Evolutionary conservation across 2,113 vertebrate species (phyloP).

Genomic region (Trichechus manatus): DNA sequence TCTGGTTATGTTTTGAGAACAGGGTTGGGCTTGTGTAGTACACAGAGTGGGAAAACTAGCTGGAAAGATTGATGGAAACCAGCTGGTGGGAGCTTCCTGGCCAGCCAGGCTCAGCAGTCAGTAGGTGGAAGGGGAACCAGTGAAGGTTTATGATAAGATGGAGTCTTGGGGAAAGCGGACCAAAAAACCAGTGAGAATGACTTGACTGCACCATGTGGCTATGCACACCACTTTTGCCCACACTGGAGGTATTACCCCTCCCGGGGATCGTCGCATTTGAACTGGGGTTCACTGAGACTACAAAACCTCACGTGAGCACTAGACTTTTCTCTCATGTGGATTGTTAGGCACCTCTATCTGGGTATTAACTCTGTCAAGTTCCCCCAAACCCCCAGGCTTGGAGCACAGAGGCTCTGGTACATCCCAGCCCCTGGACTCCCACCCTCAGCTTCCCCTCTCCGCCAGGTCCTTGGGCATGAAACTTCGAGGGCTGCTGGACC

Average conservation of each 20-base stretch:
- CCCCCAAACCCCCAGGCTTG: neutral
- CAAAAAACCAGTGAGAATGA: neutral
- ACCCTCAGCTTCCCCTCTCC: neutral
- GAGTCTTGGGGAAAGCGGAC: neutral
- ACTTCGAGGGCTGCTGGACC: constrained; percentile 79
- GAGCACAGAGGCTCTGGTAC: neutral
- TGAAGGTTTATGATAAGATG: neutral
- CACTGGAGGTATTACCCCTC: too few species aligned
- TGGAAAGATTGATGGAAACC: neutral
- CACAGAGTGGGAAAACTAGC: neutral
- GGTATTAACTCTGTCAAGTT: neutral
- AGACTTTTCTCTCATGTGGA: neutral
- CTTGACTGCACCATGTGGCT: neutral
- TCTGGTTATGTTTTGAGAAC: neutral
- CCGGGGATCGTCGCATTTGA: neutral
- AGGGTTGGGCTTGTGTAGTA: neutral
- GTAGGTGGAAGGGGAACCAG: neutral
- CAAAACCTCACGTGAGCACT: neutral
- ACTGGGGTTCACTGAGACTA: neutral
- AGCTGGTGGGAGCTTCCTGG: neutral
- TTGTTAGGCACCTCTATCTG: neutral
- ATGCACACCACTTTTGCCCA: accelerated
- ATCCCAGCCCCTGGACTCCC: too few species aligned
- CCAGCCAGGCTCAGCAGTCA: neutral
- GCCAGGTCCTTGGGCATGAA: constrained; percentile 82